These are phyloP conservation scores for Perithous albicinctus DNA, from an alignment of 2,888 invertebrate species.

Conservation along the genomic window DNA sequence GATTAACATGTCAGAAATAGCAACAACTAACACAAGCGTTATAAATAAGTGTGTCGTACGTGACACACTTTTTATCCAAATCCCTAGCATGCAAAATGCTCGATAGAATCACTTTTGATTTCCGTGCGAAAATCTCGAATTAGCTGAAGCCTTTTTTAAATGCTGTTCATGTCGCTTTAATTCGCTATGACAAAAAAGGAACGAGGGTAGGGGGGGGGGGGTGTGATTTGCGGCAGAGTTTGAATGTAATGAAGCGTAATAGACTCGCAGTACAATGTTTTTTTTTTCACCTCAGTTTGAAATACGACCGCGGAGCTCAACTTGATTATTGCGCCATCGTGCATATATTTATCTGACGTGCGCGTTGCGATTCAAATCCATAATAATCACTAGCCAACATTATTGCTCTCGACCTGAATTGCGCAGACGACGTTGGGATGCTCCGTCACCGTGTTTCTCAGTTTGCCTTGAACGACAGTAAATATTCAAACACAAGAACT, in stretches of 20 bases:
- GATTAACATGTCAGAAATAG: slow-evolving; percentile 12
- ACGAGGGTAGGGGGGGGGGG: background rate
- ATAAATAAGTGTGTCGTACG: background rate
- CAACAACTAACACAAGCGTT: slow-evolving; percentile 19
- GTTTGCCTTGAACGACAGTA: slow-evolving; percentile 2
- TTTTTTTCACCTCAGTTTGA: background rate
- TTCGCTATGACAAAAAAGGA: background rate
- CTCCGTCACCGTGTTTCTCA: background rate
- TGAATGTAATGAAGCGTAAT: background rate
- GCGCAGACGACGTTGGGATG: background rate
- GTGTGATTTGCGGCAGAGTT: background rate
- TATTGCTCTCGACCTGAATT: background rate
- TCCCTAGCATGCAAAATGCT: background rate
- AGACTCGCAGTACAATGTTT: background rate
- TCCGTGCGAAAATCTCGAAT: background rate
- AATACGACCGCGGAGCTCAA: background rate
- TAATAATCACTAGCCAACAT: slow-evolving; percentile 15
- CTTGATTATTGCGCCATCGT: background rate
- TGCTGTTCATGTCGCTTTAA: background rate
- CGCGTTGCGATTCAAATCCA: slow-evolving; percentile 30
- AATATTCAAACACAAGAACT: background rate
- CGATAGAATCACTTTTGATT: background rate
- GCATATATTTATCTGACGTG: slow-evolving; percentile 20
- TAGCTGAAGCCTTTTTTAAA: background rate
- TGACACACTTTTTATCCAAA: background rate